Conservation (phyloP, 2,113 vertebrate genomes). For the Passer montanus region DNA sequence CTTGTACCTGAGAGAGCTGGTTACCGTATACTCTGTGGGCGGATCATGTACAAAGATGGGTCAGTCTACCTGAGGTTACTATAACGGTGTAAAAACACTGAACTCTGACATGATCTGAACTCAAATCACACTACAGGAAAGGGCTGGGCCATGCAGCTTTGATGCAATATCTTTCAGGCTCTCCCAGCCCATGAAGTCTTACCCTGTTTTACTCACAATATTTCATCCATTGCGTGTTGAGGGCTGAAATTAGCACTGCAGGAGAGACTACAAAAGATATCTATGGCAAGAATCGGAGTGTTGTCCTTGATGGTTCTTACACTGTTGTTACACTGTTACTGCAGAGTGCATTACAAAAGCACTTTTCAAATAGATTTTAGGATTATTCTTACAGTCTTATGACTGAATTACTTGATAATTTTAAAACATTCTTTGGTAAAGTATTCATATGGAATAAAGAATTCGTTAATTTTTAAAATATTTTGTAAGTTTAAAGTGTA, state of each 20-base stretch:
- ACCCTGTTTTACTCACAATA: not conserved
- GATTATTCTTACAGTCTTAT: not conserved
- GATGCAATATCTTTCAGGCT: not conserved
- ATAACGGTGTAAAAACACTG: fast-evolving
- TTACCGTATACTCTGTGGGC: not conserved
- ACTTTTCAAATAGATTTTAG: not conserved
- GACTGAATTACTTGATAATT: not conserved
- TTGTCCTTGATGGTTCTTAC: not conserved
- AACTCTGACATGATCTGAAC: not conserved
- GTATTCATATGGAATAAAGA: not conserved
- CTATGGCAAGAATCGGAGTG: not conserved
- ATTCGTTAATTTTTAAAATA: not conserved
- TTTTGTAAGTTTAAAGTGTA: not conserved
- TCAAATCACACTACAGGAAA: not conserved
- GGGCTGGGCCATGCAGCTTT: not conserved
- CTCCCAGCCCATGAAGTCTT: not conserved
- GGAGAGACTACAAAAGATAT: not conserved
- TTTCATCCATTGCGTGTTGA: not conserved
- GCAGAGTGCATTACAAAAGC: not conserved
- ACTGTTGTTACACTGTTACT: not conserved
- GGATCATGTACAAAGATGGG: not conserved
- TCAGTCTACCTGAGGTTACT: not conserved
- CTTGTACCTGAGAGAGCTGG: not conserved
- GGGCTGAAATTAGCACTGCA: too few relatives aligned
- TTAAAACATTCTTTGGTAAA: not conserved